Evolutionary conservation across 2,888 invertebrate species (phyloP), one percentile per base, ranked within the genome.

Genomic region (Volucella zonaria): DNA sequence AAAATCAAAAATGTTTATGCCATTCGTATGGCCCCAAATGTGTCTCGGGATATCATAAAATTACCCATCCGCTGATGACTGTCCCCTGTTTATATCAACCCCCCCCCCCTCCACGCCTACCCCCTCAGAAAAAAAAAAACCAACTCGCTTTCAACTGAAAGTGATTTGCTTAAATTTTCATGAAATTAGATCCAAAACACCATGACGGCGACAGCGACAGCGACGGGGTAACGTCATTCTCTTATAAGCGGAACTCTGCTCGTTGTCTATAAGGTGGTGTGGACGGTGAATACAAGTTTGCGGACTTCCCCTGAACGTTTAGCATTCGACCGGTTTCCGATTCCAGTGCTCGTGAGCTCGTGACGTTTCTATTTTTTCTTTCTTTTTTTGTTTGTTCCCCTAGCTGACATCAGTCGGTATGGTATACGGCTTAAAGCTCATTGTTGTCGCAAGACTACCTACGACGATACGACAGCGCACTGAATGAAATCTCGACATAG

Each of bases 401-500:
- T 11, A 38, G 12, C 71, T 43, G 14, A 42, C 42, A 51, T 14
- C 66, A n/a, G 42, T 12, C 58, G 31, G n/a, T 49, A 51, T 68
- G 45, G 14, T 10, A n/a, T 67, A 45, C 42, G 71, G 54, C 61
- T 54, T 61, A 18, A 62, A 75, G 62, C 58, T 74, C 42, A 47
- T 61, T 74, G 79, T 66, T 79, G 74, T 68, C 62, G 62, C 82
- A 68, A 74, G 51, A 74, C 56, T 23, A 49, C 51, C 56, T 23
- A 49, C 51, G 67, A 75, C 62, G 71, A 66, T 23, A 49, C 51
- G 67, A 75, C 62, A 77, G 71, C 47, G 51, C 38, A 58, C 42
- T 73, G 45, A 83, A 51, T 82, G 68, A 73, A 82, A 78, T 82
- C 73, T 74, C 40, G 51, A 52, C 64, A 59, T 54, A 42, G 54